Evolutionary conservation across 2,113 vertebrate genomes (phyloP), one percentile per base, ranked within the genome.

Genomic region (Indicator maculatus): DNA sequence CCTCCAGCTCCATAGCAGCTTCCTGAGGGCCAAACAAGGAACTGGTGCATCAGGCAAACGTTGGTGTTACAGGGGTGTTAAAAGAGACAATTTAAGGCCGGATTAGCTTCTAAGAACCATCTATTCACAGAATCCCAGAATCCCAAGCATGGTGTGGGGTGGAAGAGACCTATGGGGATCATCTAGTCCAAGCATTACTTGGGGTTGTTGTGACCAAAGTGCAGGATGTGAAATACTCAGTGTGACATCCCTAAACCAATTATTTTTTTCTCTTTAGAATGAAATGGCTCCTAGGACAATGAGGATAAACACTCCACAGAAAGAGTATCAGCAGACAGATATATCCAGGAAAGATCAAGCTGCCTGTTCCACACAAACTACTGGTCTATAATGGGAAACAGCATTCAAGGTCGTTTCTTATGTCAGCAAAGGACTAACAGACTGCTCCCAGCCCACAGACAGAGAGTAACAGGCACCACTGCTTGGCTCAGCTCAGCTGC

Each of bases 401-500:
- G 45, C 20, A 39, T 13, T 61, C 27, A 15, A 61, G 11, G 24
- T n/a, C 21, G 10, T 33, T 92, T 85, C 67, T 45, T 50, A 8
- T 1, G 11, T 56, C 44, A 36, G 39, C 71, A 69, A 82, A 84
- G 65, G 66, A 65, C 55, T 39, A 53, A 82, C 3, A 5, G 72
- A 60, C 12, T 9, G 26, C 41, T 75, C 41, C 16, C 28, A 82
- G 58, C 17, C 9, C 90, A 31, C n/a, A 75, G 39, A 71, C 1
- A 13, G 24, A 44, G 45, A 60, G 31, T 1, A 8, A 63, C 12
- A 12, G 0, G 0, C 9, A 36, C 16, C 23, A 16, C 33, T 1
- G 2, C 60, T 66, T 0, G 0, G 23, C 50, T 27, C 66, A 61
- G 12, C 59, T 50, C 31, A 38, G 38, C 6, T 6, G 5, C 16